Evolutionary conservation across 1,140 invertebrate genomes (phyloP).

Genomic region (Steinernema feltiae): DNA sequence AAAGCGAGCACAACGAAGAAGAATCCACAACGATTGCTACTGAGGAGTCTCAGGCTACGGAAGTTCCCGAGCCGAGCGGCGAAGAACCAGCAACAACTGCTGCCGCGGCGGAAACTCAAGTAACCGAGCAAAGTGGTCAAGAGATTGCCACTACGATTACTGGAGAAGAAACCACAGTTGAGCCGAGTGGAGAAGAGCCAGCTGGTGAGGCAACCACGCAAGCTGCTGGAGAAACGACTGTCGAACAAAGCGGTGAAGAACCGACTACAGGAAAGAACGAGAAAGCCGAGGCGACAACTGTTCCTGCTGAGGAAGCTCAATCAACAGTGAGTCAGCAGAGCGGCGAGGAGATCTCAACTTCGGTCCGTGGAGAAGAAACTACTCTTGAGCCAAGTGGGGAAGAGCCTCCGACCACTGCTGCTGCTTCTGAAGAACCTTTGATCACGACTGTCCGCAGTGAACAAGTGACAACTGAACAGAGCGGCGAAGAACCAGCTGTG

Average conservation of each 20-base stretch:
- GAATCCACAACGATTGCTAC: background rate
- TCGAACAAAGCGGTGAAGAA: background rate
- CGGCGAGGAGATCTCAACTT: background rate
- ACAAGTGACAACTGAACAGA: too few relatives aligned
- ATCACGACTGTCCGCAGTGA: too few relatives aligned
- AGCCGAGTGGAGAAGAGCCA: slow-evolving; percentile 18
- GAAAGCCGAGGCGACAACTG: background rate
- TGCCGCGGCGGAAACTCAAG: background rate
- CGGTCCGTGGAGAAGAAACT: too few relatives aligned
- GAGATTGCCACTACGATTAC: background rate
- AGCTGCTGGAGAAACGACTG: background rate
- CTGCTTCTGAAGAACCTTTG: too few relatives aligned
- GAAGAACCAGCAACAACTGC: background rate
- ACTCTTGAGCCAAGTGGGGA: background rate
- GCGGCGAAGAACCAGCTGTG: too few relatives aligned
- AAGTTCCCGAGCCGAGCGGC: background rate
- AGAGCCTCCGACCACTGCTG: too few relatives aligned
- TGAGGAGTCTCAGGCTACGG: background rate
- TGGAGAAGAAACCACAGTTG: slow-evolving; percentile 8
- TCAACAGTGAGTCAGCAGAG: background rate
- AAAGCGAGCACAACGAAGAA: slow-evolving; percentile 26
- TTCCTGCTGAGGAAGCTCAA: background rate
- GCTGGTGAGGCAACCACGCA: background rate
- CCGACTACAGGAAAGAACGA: background rate
- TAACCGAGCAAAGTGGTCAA: background rate